Evolutionary conservation across 2,113 vertebrate species (phyloP).

Genomic region (Hippocampus barbouri): DNA sequence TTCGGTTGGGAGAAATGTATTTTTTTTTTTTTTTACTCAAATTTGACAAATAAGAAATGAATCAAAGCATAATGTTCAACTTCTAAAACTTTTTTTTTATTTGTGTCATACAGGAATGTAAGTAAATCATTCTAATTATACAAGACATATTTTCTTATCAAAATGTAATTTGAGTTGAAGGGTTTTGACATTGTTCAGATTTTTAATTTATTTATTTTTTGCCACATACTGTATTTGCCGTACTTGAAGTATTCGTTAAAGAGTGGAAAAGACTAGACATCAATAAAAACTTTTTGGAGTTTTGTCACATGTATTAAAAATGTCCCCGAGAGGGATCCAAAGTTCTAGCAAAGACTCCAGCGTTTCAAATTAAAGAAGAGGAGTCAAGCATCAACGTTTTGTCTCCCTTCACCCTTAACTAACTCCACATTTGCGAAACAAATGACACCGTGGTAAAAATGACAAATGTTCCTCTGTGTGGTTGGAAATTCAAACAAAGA

Average conservation of each 20-base stretch:
- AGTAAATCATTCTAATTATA: neutral
- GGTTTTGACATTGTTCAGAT: neutral
- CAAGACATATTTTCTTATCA: neutral
- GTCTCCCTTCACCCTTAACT: neutral
- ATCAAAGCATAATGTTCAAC: too few species aligned
- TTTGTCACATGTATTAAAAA: conserved; percentile 35
- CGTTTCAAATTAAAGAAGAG: conserved; percentile 4
- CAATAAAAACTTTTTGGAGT: conserved; percentile 20
- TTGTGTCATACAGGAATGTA: too few species aligned
- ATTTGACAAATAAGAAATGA: neutral
- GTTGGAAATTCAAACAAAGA: conserved; percentile 34
- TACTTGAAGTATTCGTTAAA: conserved; percentile 50
- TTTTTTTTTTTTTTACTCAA: neutral
- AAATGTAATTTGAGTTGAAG: neutral
- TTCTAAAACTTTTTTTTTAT: too few species aligned
- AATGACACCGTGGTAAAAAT: conserved; percentile 1
- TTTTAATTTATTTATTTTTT: neutral
- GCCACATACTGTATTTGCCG: conserved; percentile 11
- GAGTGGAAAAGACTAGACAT: conserved; percentile 14
- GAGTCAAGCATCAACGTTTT: neutral
- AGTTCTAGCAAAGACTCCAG: conserved; percentile 9
- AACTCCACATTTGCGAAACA: neutral
- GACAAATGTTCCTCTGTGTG: conserved; percentile 14
- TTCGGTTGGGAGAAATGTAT: too few species aligned
- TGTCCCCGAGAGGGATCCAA: conserved; percentile 24